Evolutionary conservation across 2,888 invertebrate genomes (phyloP).

Genomic region (Latheticus oryzae): DNA sequence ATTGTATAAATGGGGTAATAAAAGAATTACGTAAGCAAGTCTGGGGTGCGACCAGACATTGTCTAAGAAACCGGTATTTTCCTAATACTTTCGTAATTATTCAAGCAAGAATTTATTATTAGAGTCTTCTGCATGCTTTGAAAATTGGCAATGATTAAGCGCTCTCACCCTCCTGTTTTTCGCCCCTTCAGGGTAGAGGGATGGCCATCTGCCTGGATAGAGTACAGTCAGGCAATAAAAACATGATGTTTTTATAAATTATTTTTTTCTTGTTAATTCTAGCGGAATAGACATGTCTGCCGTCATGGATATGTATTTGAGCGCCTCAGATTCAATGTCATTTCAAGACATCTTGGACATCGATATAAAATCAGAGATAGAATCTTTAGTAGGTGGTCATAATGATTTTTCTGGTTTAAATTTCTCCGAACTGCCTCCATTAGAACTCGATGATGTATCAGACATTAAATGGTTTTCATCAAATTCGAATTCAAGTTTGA

Average conservation of each 20-base stretch:
- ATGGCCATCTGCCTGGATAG: slow-evolving; percentile 35
- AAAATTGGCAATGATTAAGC: slow-evolving; percentile 27
- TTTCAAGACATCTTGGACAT: slow-evolving; percentile 92
- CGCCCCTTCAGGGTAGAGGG: slow-evolving; percentile 21
- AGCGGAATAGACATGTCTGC: slow-evolving; percentile 56
- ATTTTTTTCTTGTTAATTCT: no score
- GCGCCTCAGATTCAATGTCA: slow-evolving; percentile 70
- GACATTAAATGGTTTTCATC: slow-evolving; percentile 70
- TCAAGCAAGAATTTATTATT: slow-evolving; percentile 3
- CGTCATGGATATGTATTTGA: slow-evolving; percentile 69
- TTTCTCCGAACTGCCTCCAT: slow-evolving; percentile 73
- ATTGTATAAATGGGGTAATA: slow-evolving; percentile 25
- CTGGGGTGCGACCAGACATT: slow-evolving; percentile 11
- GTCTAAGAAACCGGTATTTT: slow-evolving; percentile 28
- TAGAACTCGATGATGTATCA: slow-evolving; percentile 77
- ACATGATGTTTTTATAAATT: slow-evolving; percentile 4
- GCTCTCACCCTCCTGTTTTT: slow-evolving; percentile 28
- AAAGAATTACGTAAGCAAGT: slow-evolving; percentile 11
- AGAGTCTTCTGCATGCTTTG: slow-evolving; percentile 1
- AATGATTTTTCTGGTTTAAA: slow-evolving; percentile 74
- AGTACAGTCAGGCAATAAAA: slow-evolving; percentile 35
- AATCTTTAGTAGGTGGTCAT: slow-evolving; percentile 79
- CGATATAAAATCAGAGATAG: slow-evolving; percentile 89
- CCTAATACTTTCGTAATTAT: background rate
- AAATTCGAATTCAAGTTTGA: slow-evolving; percentile 72